Percentiles rank a stretch among this genome's conserved stretches.
These are phyloP conservation scores for Eurytoma adleriae DNA, from an alignment of 2,888 invertebrate species.

Conservation along the genomic window DNA sequence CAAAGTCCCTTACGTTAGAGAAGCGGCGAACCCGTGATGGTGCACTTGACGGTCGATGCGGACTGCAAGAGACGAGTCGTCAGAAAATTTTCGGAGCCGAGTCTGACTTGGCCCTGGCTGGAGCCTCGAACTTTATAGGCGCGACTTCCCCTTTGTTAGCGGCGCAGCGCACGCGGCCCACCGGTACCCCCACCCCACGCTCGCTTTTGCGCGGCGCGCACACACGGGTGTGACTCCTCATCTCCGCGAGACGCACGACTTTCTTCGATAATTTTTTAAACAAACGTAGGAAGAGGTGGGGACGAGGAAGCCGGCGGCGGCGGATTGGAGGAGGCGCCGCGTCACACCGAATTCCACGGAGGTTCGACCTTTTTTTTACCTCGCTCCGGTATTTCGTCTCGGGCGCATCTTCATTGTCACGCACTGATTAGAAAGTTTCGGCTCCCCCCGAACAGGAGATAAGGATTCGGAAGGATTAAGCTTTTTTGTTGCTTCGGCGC, in stretches of 20 bases:
- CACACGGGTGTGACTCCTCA: constrained; percentile 57
- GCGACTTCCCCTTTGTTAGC: constrained; percentile 66
- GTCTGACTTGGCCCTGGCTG: constrained; percentile 72
- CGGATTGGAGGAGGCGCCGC: not conserved
- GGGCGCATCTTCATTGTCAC: constrained; percentile 27
- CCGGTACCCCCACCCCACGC: constrained; percentile 56
- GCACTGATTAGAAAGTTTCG: constrained; percentile 18
- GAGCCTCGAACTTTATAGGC: constrained; percentile 74
- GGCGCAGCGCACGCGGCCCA: constrained; percentile 47
- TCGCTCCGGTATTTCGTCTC: not conserved
- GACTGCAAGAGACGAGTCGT: constrained; percentile 15
- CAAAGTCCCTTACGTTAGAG: constrained; percentile 21
- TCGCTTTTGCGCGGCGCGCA: constrained; percentile 22
- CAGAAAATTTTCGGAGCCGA: constrained; percentile 74
- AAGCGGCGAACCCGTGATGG: constrained; percentile 14
- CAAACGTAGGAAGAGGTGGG: constrained; percentile 63
- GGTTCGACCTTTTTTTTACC: not conserved
- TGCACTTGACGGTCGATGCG: not conserved
- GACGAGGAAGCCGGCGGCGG: not conserved
- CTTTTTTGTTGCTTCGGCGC: not conserved
- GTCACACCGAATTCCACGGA: not conserved
- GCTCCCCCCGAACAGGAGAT: not conserved
- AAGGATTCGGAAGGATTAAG: constrained; percentile 13
- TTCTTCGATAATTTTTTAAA: constrained; percentile 75
- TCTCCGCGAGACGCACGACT: constrained; percentile 62